Evolutionary conservation across 2,113 vertebrate genomes (phyloP).

Genomic region (Noturus placidus): DNA sequence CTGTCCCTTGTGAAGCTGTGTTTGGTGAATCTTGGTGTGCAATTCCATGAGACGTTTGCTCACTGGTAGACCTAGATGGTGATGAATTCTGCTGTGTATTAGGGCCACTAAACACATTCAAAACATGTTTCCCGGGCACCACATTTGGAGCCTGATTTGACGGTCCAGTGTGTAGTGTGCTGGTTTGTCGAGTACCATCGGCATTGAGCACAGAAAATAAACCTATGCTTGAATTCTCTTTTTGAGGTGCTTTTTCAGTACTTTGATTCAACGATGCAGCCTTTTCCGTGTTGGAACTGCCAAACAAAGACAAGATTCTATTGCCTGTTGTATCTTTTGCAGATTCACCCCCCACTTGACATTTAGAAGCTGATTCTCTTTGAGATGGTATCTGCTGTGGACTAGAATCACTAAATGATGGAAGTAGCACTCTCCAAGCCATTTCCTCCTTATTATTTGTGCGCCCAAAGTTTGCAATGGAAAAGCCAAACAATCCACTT

Average conservation of each 20-base stretch:
- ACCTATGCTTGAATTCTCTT: constrained; percentile 60
- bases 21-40: constrained; percentile 60
- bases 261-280: constrained; percentile 39
- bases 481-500: constrained; percentile 74
- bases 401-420: constrained; percentile 64
- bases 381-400: constrained; percentile 56
- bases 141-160: constrained; percentile 56
- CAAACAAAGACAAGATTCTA: constrained; percentile 67
- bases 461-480: constrained; percentile 69
- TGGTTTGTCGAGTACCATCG: constrained; percentile 10
- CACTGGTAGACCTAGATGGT: constrained; percentile 47
- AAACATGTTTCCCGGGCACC: constrained; percentile 62
- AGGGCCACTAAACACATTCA: constrained; percentile 64
- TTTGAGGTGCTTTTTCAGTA: constrained; percentile 45
- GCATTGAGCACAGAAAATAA: constrained; percentile 42
- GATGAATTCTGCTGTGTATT: constrained; percentile 52
- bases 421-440: constrained; percentile 67
- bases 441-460: constrained; percentile 63
- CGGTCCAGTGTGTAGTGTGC: not conserved
- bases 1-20: constrained; percentile 59
- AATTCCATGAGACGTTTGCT: not conserved
- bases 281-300: constrained; percentile 57
- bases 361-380: constrained; percentile 45
- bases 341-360: constrained; percentile 2
- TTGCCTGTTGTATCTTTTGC: constrained; percentile 65